These are phyloP conservation scores for Diarsia mendica DNA, from an alignment of 2,888 invertebrate genomes.

Conservation along the genomic window DNA sequence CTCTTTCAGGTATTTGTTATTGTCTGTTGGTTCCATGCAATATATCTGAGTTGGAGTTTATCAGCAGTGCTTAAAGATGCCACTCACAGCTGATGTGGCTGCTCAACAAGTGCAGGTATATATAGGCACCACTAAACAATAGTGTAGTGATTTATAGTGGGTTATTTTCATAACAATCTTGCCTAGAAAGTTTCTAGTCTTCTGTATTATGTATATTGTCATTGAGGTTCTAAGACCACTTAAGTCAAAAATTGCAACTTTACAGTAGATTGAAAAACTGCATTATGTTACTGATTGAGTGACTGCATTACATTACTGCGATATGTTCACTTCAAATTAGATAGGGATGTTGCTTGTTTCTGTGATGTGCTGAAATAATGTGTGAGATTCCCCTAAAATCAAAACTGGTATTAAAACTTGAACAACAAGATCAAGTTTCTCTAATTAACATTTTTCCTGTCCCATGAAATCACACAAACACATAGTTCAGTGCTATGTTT, in stretches of 20 bases:
- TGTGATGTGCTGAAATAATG: too few relatives aligned
- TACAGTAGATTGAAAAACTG: too few relatives aligned
- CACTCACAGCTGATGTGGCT: constrained; percentile 94
- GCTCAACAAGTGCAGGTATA: constrained; percentile 92
- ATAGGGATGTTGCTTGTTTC: too few relatives aligned
- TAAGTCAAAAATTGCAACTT: too few relatives aligned
- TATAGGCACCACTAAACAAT: not conserved
- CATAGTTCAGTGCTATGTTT: not conserved
- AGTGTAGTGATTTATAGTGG: not conserved
- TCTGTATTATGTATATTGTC: not conserved
- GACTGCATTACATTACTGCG: too few relatives aligned
- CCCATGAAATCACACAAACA: not conserved
- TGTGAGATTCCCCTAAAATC: too few relatives aligned
- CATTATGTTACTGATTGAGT: too few relatives aligned
- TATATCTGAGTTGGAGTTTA: constrained; percentile 87
- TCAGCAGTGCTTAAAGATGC: constrained; percentile 91
- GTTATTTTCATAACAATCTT: not conserved
- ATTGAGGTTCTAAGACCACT: too few relatives aligned
- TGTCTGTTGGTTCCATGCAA: constrained; percentile 88
- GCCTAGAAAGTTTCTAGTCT: not conserved
- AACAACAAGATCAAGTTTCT: not conserved
- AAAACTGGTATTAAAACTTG: too few relatives aligned
- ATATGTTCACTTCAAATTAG: too few relatives aligned
- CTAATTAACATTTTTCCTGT: not conserved
- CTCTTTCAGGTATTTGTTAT: constrained; percentile 81